Conservation (phyloP, 1,140 invertebrate genomes). For the Drosophila chauvacae region DNA sequence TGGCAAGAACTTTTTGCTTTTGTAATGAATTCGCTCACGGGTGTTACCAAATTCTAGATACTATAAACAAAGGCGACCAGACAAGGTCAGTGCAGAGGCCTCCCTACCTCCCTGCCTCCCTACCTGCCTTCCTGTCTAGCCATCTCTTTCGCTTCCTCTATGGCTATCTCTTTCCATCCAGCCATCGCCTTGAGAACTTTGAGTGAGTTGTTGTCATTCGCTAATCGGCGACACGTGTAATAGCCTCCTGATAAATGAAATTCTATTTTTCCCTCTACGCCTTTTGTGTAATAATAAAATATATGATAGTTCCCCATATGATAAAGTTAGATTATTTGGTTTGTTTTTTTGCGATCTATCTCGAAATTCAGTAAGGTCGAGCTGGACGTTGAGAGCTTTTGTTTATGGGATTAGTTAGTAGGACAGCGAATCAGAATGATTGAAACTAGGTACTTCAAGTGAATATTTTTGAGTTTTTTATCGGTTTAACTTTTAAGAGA, state of each 20-base stretch:
- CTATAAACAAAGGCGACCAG: conserved; percentile 45
- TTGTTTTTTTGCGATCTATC: conserved; percentile 16
- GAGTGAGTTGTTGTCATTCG: conserved; percentile 34
- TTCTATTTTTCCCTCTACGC: conserved; percentile 7
- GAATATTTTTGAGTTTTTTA: neutral
- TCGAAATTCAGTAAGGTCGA: conserved; percentile 6
- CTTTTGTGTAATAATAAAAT: conserved; percentile 20
- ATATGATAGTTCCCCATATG: neutral
- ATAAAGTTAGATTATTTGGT: conserved; percentile 6
- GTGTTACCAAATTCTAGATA: conserved; percentile 44
- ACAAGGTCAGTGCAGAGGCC: conserved; percentile 56
- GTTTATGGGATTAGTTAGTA: conserved; percentile 8
- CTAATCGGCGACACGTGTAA: conserved; percentile 74
- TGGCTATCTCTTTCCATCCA: neutral
- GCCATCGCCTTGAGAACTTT: conserved; percentile 27
- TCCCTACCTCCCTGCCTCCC: neutral
- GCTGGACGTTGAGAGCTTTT: neutral
- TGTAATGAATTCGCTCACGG: conserved; percentile 52
- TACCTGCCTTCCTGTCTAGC: conserved; percentile 1
- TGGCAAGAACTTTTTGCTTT: conserved; percentile 54
- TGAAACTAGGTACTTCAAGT: neutral
- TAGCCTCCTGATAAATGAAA: conserved; percentile 51
- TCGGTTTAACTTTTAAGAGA: neutral
- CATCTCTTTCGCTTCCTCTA: conserved; percentile 15
- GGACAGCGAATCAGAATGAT: conserved; percentile 3